These are phyloP conservation scores for Hylomyscus alleni DNA, from an alignment of 2,797 vertebrate species.

Conservation along the genomic window DNA sequence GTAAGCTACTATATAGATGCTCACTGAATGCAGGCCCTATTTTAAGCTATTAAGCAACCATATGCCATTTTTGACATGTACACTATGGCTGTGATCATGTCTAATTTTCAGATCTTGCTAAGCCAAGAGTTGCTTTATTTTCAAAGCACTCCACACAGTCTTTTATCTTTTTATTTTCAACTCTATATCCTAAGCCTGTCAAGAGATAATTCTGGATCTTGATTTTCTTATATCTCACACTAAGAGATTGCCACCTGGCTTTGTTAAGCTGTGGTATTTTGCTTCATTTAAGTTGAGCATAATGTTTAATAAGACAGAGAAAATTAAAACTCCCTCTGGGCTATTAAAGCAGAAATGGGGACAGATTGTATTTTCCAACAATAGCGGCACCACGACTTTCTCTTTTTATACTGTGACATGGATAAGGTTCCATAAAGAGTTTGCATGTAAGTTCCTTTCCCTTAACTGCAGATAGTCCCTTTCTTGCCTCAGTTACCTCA, in stretches of 20 bases:
- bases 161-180: constrained; percentile 63
- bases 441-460: neutral
- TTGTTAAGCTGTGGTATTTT: constrained; percentile 71
- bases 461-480: neutral
- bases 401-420: neutral
- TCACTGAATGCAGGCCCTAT: constrained; percentile 23
- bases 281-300: constrained; percentile 57
- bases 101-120: constrained; percentile 47
- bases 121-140: constrained; percentile 67
- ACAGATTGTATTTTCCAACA: constrained; percentile 47
- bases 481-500: neutral
- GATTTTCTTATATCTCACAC: constrained; percentile 67
- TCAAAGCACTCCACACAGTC: constrained; percentile 34
- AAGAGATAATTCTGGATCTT: constrained; percentile 69
- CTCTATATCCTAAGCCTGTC: constrained; percentile 40
- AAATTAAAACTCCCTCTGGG: constrained; percentile 32
- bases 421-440: neutral
- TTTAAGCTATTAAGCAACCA: constrained; percentile 50
- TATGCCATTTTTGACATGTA: neutral
- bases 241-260: constrained; percentile 48
- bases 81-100: constrained; percentile 7
- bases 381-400: neutral
- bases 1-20: neutral
- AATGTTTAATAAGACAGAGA: constrained; percentile 71
- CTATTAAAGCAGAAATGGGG: constrained; percentile 56